phyloP scores from a whole-genome alignment of 2,797 vertebrate species.

The Philypnodon macrostomus region DNA sequence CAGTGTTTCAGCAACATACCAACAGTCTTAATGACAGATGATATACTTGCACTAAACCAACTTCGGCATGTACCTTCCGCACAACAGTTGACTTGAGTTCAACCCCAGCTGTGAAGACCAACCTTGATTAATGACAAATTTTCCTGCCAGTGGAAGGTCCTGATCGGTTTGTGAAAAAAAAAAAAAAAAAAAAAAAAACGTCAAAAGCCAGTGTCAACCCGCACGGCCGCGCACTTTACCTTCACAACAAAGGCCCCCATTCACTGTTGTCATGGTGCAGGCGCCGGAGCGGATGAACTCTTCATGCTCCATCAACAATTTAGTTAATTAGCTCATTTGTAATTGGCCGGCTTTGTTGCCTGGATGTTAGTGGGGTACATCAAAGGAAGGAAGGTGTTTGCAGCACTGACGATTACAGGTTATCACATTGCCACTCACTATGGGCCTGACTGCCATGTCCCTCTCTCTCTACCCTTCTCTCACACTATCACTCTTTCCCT shows the following conservation, averaged over 20 bases:
- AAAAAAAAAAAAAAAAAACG: slow-evolving; percentile 59
- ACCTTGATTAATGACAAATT: slow-evolving; percentile 59
- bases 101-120: slow-evolving; percentile 32
- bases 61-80: slow-evolving; percentile 54
- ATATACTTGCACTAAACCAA: too few species aligned
- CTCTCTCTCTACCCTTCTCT: slow-evolving; percentile 27
- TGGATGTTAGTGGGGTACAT: slow-evolving; percentile 95
- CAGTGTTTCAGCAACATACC: too few species aligned
- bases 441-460: slow-evolving; percentile 34
- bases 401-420: slow-evolving; percentile 86
- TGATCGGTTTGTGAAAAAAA: slow-evolving; percentile 70
- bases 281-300: slow-evolving; percentile 96
- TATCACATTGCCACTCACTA: slow-evolving; percentile 86
- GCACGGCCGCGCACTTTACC: slow-evolving; percentile 84
- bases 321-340: slow-evolving; percentile 99
- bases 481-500: slow-evolving; percentile 54
- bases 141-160: slow-evolving; percentile 52
- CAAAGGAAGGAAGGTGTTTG: slow-evolving; percentile 97
- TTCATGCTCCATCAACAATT: slow-evolving; percentile 99
- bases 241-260: slow-evolving; percentile 82
- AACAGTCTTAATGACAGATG: too few species aligned
- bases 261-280: slow-evolving; percentile 98
- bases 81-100: slow-evolving; percentile 55
- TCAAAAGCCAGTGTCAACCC: slow-evolving; percentile 86
- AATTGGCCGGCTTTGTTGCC: slow-evolving; percentile 98